These are phyloP conservation scores for Tiliacea citrago DNA, from an alignment of 2,888 invertebrate genomes.

Conservation along the genomic window DNA sequence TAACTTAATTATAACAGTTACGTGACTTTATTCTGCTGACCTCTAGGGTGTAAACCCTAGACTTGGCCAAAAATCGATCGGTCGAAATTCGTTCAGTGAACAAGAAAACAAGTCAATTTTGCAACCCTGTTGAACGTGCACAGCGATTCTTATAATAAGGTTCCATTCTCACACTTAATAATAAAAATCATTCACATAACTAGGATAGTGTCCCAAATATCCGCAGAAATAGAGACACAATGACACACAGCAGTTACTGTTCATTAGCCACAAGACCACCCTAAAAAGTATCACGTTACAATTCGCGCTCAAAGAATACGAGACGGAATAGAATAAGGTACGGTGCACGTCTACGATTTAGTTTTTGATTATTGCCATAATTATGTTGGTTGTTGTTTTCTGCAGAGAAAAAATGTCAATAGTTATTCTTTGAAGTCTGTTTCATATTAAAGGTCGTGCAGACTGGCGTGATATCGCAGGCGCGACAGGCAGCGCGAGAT, in stretches of 20 bases:
- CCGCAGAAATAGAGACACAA: slow-evolving; percentile 15
- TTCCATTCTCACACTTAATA: not conserved
- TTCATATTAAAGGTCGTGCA: too few species aligned
- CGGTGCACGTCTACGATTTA: slow-evolving; percentile 4
- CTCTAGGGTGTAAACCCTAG: too few species aligned
- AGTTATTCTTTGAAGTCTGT: too few species aligned
- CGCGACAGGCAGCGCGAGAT: too few species aligned
- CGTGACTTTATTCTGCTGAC: too few species aligned
- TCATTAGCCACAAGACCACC: slow-evolving; percentile 52
- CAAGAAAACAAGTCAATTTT: too few species aligned
- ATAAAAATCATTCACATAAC: not conserved
- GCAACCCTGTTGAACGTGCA: too few species aligned
- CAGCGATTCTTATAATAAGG: not conserved
- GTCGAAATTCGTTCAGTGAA: too few species aligned
- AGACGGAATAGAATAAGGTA: slow-evolving; percentile 17
- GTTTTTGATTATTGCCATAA: not conserved
- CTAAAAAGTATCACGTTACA: slow-evolving; percentile 56
- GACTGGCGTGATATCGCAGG: too few species aligned
- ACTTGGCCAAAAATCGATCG: too few species aligned
- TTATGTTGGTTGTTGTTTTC: not conserved
- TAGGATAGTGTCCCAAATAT: slow-evolving; percentile 38
- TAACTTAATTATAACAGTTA: too few species aligned
- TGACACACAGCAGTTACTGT: slow-evolving; percentile 20
- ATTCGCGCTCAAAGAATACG: slow-evolving; percentile 28
- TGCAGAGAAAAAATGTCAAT: not conserved